Evolutionary conservation across 2,888 invertebrate species (phyloP), one percentile per base, ranked within the genome.

Genomic region (Lasioglossum oenotherae): DNA sequence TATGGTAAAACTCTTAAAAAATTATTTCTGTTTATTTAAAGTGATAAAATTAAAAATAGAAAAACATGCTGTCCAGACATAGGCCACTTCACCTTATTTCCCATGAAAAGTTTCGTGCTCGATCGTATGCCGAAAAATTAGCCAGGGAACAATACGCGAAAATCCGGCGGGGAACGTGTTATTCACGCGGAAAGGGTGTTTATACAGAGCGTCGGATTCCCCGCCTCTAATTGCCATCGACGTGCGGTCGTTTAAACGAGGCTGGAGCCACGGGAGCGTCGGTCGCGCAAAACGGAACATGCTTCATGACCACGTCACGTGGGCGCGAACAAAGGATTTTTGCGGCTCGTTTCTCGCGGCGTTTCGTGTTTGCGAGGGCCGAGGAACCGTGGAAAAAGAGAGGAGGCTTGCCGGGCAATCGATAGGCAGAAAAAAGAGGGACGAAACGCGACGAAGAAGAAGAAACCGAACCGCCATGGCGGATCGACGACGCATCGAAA

Each of bases 401-500:
- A 88, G 74, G 71, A 69, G 53, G 74, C 46, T 53, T n/a, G 6
- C 38, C 38, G 41, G 76, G 35, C 75, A 76, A 71, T 19, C 80
- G 75, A 77, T 76, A 75, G 77, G 38, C 78, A 81, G 89, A 86
- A 84, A 87, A 84, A 85, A 80, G 81, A 82, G 80, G 81, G 86
- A 84, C 76, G 78, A 23, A 75, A 53, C 87, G 74, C 74, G 82
- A 78, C 76, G 85, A 89, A 90, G 90, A 86, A 89, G 87, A 90
- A 88, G 90, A 90, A 91, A 91, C 90, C 89, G 90, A 90, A 88
- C 87, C 81, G 86, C 84, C 85, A 90, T 88, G 87, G 89, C 82
- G 91, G 91, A 91, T 91, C 88, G 90, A 90, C 91, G 92, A 92
- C 91, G 92, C 89, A 92, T 92, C 90, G 92, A 91, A 92, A 92